phyloP scores from a whole-genome alignment of 2,888 invertebrate species.

The Pristionchus mayeri region DNA sequence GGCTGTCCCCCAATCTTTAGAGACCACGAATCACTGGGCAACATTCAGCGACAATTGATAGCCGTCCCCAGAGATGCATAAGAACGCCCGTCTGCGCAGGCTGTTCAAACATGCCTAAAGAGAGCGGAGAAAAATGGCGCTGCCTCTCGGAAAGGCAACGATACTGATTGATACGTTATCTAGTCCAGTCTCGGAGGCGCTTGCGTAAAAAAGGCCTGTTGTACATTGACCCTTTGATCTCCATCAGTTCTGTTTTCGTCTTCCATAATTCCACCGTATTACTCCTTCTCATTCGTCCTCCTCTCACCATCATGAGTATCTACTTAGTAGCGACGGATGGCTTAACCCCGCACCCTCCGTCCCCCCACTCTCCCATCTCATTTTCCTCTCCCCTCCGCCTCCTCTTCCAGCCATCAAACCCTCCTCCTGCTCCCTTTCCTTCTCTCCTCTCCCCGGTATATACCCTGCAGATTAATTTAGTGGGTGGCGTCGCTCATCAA shows the following conservation, averaged over 20 bases:
- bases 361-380: constrained; percentile 1
- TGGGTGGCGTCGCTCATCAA: neutral
- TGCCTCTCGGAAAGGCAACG: neutral
- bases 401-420: neutral
- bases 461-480: constrained; percentile 36
- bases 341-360: neutral
- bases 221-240: too few species aligned
- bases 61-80: neutral
- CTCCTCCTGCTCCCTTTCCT: neutral
- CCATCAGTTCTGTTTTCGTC: too few species aligned
- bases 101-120: neutral
- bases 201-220: too few species aligned
- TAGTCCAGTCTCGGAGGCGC: too few species aligned
- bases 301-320: constrained; percentile 36
- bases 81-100: neutral
- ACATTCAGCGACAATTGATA: neutral
- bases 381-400: neutral
- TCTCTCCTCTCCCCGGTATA: neutral
- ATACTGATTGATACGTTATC: too few species aligned
- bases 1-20: neutral
- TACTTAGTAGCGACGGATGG: constrained; percentile 38
- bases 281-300: neutral
- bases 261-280: neutral
- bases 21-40: neutral
- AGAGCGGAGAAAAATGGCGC: neutral